Conservation (phyloP, 2,113 vertebrate genomes). For the Nannospalax galili region DNA sequence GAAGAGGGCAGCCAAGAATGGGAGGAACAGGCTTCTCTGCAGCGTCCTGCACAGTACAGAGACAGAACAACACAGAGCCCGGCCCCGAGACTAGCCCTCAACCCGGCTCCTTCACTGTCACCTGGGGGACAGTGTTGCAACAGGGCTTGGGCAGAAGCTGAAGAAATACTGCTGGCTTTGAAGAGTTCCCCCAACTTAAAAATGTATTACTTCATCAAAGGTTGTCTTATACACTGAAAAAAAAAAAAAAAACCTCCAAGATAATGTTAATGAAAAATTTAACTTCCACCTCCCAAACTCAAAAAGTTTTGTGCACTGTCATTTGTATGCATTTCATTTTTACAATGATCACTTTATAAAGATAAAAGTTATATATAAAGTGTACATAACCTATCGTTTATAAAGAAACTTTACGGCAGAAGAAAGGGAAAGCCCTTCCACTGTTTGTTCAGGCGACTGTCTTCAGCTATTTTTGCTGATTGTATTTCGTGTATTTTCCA, state of each 20-base stretch:
- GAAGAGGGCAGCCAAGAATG: rapidly evolving
- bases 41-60: background rate
- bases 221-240: background rate
- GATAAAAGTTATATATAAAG: background rate
- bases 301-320: background rate
- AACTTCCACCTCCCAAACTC: background rate
- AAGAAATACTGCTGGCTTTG: background rate
- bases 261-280: background rate
- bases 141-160: background rate
- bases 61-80: background rate
- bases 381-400: background rate
- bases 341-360: background rate
- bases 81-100: background rate
- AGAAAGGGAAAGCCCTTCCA: background rate
- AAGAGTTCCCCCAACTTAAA: conserved; percentile 18
- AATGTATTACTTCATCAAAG: background rate
- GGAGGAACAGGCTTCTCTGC: background rate
- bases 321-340: background rate
- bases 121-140: background rate
- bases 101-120: background rate
- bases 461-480: conserved; percentile 15
- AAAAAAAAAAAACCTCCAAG: conserved; percentile 14
- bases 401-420: background rate
- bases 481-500: background rate
- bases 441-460: background rate